Conservation (phyloP, 1,140 invertebrate species). For the Euwallacea similis region DNA sequence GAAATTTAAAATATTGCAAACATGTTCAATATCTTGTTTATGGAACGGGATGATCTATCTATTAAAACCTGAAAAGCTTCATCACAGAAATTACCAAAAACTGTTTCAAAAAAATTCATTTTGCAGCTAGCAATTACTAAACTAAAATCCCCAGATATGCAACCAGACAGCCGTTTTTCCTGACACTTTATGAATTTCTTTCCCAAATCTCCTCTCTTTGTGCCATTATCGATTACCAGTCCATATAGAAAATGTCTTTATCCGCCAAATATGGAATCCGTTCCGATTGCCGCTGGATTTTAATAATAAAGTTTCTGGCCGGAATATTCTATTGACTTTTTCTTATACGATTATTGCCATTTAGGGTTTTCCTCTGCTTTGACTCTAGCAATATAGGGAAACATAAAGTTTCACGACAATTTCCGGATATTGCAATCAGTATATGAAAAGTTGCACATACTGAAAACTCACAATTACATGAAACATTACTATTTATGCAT, state of each 20-base stretch:
- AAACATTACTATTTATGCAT: neutral
- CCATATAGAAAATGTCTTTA: neutral
- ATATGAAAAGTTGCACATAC: neutral
- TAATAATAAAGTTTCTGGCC: neutral
- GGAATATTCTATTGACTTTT: slow-evolving; percentile 2
- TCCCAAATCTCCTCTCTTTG: neutral
- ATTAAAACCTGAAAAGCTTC: too few species aligned
- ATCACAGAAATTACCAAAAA: too few species aligned
- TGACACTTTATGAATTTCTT: neutral
- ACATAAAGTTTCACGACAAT: neutral
- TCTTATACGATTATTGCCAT: neutral
- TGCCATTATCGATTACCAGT: neutral
- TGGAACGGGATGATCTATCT: too few species aligned
- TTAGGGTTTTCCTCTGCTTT: neutral
- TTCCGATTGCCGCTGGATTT: neutral
- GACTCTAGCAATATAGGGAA: neutral
- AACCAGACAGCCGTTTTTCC: neutral
- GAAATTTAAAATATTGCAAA: too few species aligned
- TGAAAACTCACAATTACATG: neutral
- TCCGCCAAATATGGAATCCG: neutral
- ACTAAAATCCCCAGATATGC: too few species aligned
- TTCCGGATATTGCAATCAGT: neutral
- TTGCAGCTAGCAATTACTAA: too few species aligned
- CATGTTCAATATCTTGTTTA: too few species aligned
- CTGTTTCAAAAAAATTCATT: too few species aligned